phyloP scores from a whole-genome alignment of 2,113 vertebrate genomes.

The Excalfactoria chinensis region DNA sequence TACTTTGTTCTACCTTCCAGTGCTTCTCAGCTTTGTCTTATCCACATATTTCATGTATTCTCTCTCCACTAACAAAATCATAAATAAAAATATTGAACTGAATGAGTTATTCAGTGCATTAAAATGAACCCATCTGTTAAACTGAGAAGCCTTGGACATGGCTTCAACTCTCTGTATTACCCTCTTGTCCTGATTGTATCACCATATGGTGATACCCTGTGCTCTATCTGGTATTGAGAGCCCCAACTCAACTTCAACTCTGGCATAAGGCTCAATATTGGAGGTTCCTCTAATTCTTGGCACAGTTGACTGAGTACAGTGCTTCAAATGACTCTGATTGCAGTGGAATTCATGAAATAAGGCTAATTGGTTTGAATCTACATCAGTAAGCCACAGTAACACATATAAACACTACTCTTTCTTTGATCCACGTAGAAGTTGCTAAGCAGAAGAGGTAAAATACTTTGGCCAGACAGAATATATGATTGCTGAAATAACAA shows the following conservation, averaged over 20 bases:
- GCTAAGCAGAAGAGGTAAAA: neutral
- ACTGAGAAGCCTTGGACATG: neutral
- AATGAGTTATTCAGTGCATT: neutral
- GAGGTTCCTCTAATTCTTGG: neutral
- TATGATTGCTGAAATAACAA: neutral
- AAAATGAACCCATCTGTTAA: neutral
- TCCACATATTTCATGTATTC: neutral
- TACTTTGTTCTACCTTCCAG: neutral
- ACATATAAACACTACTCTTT: neutral
- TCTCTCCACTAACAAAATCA: neutral
- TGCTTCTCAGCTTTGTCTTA: neutral
- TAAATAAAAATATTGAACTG: conserved; percentile 4
- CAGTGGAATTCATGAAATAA: neutral
- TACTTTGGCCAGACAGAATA: neutral
- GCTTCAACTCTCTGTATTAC: neutral
- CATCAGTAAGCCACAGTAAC: neutral
- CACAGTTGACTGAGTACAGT: neutral
- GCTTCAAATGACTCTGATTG: accelerated
- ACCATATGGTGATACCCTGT: neutral
- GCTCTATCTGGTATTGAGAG: accelerated
- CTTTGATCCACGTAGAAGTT: neutral
- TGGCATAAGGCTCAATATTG: neutral
- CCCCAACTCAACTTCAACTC: accelerated
- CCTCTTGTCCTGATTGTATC: neutral
- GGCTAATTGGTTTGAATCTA: neutral